A percentile compares a stretch with the other conserved stretches of the same genome.
These are phyloP conservation scores for Dipodomys ordii DNA, from an alignment of 2,113 vertebrate species.

Conservation along the genomic window DNA sequence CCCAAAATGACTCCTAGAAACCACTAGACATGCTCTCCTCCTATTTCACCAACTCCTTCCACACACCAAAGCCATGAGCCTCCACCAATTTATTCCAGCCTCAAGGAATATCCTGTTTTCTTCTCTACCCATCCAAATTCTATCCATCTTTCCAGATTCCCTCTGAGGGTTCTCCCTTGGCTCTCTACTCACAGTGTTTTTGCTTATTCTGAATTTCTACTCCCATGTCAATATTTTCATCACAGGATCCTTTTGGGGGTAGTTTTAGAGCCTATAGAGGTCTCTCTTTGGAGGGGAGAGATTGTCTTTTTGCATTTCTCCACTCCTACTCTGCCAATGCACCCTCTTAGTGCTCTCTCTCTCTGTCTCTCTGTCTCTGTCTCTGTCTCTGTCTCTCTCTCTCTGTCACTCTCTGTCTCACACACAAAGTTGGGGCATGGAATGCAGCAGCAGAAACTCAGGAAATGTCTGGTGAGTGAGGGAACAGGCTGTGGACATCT, in stretches of 20 bases:
- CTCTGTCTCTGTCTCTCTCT: background rate
- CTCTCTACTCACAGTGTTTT: background rate
- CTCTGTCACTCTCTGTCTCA: background rate
- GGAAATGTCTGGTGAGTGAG: background rate
- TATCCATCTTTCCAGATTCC: background rate
- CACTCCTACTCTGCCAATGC: background rate
- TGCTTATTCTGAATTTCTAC: background rate
- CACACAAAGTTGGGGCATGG: too few relatives aligned
- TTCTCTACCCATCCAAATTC: background rate
- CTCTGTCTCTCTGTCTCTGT: background rate
- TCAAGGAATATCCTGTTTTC: background rate
- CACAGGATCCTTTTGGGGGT: background rate
- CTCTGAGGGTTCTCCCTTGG: background rate
- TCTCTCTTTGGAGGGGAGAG: background rate
- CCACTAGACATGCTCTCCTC: background rate
- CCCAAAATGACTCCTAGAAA: too few relatives aligned
- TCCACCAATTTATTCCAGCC: background rate
- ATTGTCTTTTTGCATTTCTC: background rate
- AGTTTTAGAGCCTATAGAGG: background rate
- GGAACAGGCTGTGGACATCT: background rate
- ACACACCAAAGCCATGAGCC: background rate
- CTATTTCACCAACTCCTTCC: background rate
- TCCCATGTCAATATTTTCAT: background rate
- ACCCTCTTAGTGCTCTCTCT: too few relatives aligned
- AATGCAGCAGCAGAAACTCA: background rate